Evolutionary conservation across 2,113 vertebrate species (phyloP), one percentile per base, ranked within the genome.

Genomic region (Miniopterus natalensis): DNA sequence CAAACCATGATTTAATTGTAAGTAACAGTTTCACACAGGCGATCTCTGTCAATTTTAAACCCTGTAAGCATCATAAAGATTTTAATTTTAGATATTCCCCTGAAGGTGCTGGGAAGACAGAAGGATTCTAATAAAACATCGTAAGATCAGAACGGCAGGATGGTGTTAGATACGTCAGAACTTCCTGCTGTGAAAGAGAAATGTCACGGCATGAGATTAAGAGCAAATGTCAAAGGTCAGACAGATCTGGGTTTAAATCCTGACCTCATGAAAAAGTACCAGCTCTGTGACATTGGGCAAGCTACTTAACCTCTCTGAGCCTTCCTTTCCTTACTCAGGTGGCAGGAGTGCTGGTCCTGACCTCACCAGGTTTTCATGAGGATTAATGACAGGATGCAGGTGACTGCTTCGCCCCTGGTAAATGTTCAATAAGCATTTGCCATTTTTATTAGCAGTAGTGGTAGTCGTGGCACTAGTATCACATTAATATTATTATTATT

Each of bases 11-110:
- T 75, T 94, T 83, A 61, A 95, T 92, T 71, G n/a, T 47, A 40
- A 70, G 8, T 47, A 81, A 73, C n/a, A 59, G 40, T 49, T 93
- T 70, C 51, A 0, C 10, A 73, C 8, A 78, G 40, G 25, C 15
- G 21, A 18, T 61, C 40, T 74, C 53, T 92, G 36, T 73, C 75
- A 25, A 15, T 65, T 88, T 88, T 55, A 95, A 93, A 94, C 75
- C 68, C 49, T 84, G 1, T 78, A 81, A 73, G n/a, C 53, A 29
- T 51, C 25, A 36, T 27, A 45, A 68, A 59, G 78, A 94, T 85
- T 70, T 92, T 95, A 71, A 93, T 79, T 75, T 95, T 79, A 57
- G 42, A 14, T 75, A 87, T 74, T 81, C 42, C 87, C 18, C 81
- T 59, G 61, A 63, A 29, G 29, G 9, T 70, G 7, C 8, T 81